These are phyloP conservation scores for Tetragnatha versicolor DNA, from an alignment of 1,140 invertebrate species.

Conservation along the genomic window DNA sequence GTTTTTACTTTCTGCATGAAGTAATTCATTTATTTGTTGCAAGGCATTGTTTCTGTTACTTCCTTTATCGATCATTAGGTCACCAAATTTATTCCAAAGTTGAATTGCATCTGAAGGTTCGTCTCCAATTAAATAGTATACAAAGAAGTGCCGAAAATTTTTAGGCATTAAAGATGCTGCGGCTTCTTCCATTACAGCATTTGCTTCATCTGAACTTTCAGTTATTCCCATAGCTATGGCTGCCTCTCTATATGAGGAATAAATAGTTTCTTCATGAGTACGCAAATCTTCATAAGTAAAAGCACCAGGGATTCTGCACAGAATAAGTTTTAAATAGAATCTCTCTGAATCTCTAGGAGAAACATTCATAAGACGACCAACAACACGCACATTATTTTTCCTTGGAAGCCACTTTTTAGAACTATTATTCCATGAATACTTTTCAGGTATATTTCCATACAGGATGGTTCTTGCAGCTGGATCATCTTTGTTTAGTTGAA, in stretches of 20 bases:
- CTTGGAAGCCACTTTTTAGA: background rate
- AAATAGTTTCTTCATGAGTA: background rate
- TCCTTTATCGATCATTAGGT: background rate
- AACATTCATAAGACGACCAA: constrained; percentile 1
- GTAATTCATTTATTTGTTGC: background rate
- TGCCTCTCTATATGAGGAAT: background rate
- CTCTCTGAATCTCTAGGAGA: background rate
- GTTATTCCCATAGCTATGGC: background rate
- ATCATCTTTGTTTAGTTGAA: background rate
- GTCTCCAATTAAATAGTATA: background rate
- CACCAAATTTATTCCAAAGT: background rate
- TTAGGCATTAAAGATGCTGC: background rate
- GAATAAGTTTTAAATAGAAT: background rate
- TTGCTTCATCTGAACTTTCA: no score
- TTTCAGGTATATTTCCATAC: background rate
- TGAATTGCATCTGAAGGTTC: background rate
- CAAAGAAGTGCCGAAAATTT: background rate
- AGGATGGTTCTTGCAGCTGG: background rate
- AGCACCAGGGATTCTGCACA: background rate
- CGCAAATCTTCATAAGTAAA: background rate
- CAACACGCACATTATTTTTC: background rate
- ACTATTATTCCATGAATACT: background rate
- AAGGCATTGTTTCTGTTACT: background rate
- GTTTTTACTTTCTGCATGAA: background rate
- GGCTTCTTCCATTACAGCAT: background rate